Evolutionary conservation across 1,140 invertebrate genomes (phyloP).

Genomic region (Rhopalosiphum padi): DNA sequence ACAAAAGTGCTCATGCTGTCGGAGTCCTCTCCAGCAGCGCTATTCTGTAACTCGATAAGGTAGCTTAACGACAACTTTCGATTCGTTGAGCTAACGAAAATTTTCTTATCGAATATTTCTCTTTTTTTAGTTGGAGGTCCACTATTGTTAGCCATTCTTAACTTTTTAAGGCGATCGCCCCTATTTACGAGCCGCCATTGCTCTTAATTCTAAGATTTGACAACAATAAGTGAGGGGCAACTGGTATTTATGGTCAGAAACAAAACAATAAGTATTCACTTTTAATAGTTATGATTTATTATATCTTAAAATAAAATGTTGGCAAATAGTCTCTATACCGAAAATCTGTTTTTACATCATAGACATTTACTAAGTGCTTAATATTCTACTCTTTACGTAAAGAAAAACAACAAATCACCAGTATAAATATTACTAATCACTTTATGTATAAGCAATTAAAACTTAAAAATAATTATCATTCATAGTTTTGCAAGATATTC

Average conservation of each 20-base stretch:
- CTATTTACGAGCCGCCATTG: too few species aligned
- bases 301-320: constrained; percentile 40
- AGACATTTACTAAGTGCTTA: constrained; percentile 33
- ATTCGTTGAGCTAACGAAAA: too few species aligned
- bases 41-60: too few species aligned
- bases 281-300: constrained; percentile 37
- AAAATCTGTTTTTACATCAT: constrained; percentile 31
- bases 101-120: too few species aligned
- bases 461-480: constrained; percentile 44
- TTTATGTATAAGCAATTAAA: constrained; percentile 21
- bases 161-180: too few species aligned
- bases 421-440: constrained; percentile 15
- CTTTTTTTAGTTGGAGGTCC: too few species aligned
- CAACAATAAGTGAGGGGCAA: not conserved
- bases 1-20: too few species aligned
- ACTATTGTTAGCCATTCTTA: too few species aligned
- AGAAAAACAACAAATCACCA: constrained; percentile 38
- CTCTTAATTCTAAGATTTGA: not conserved
- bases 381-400: constrained; percentile 38
- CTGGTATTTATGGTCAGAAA: not conserved
- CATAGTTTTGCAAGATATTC: constrained; percentile 6
- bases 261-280: not conserved
- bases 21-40: too few species aligned
- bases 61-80: too few species aligned
- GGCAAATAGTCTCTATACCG: constrained; percentile 45